A percentile compares a stretch with the other conserved stretches of the same genome.
These are phyloP conservation scores for Caenorhabditis becei DNA, from an alignment of 2,888 invertebrate genomes.

Conservation along the genomic window DNA sequence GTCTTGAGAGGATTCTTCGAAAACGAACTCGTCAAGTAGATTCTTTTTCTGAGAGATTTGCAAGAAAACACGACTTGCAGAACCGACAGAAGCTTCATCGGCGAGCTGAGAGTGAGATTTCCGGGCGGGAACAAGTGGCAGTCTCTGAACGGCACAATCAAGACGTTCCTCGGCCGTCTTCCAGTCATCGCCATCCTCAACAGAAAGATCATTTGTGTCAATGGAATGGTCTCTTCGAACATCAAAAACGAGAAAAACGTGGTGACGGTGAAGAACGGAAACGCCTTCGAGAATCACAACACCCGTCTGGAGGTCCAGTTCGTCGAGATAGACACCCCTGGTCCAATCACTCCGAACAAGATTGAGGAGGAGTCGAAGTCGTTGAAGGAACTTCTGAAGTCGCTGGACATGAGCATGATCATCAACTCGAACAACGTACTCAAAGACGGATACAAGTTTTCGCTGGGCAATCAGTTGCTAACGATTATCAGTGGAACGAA, in stretches of 20 bases:
- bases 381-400: constrained; percentile 37
- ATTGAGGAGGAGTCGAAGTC: constrained; percentile 52
- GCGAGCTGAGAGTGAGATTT: constrained; percentile 51
- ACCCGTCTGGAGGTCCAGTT: constrained; percentile 44
- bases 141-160: constrained; percentile 26
- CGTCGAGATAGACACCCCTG: constrained; percentile 17
- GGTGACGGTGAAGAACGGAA: constrained; percentile 41
- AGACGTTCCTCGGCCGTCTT: constrained; percentile 38
- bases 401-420: constrained; percentile 55
- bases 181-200: constrained; percentile 44
- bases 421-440: constrained; percentile 54
- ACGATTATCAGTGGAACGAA: constrained; percentile 49
- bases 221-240: constrained; percentile 47
- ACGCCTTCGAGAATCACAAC: constrained; percentile 19
- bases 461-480: constrained; percentile 26
- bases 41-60: not conserved
- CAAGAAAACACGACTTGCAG: not conserved
- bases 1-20: constrained; percentile 52
- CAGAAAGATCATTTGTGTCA: constrained; percentile 49
- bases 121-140: constrained; percentile 45
- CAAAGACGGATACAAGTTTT: constrained; percentile 46
- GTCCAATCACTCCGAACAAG: constrained; percentile 28
- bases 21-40: constrained; percentile 43
- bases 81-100: constrained; percentile 44
- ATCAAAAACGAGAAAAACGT: constrained; percentile 49